These are phyloP conservation scores for Oxystoma pomonae DNA, from an alignment of 2,888 invertebrate species.

Conservation along the genomic window DNA sequence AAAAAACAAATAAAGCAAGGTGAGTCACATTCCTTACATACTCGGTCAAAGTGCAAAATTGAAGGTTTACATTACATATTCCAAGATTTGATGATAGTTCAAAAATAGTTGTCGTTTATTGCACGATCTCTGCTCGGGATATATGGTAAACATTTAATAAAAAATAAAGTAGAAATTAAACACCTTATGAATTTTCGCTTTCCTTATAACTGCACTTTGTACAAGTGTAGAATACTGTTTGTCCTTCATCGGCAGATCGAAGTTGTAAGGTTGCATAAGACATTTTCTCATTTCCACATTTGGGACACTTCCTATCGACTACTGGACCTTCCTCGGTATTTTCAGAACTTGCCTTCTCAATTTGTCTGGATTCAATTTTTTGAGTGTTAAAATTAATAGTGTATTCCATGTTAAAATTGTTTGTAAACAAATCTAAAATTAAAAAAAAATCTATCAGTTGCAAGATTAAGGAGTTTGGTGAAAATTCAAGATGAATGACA, in stretches of 20 bases:
- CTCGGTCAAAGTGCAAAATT: too few relatives aligned
- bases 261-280: slow-evolving; percentile 93
- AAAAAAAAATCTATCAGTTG: too few relatives aligned
- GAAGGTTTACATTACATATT: too few relatives aligned
- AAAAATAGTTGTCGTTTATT: too few relatives aligned
- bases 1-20: too few relatives aligned
- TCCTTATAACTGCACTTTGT: slow-evolving; percentile 82
- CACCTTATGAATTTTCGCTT: slow-evolving; percentile 66
- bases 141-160: too few relatives aligned
- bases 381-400: slow-evolving; percentile 69
- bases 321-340: slow-evolving; percentile 68
- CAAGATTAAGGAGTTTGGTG: too few relatives aligned
- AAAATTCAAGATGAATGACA: too few relatives aligned
- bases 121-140: too few relatives aligned
- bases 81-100: too few relatives aligned
- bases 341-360: slow-evolving; percentile 37
- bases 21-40: too few relatives aligned
- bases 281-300: slow-evolving; percentile 90
- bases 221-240: slow-evolving; percentile 98
- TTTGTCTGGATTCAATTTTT: slow-evolving; percentile 38
- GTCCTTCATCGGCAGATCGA: slow-evolving; percentile 97
- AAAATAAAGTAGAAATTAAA: background rate
- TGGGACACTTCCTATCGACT: slow-evolving; percentile 77
- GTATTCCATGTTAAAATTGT: slow-evolving; percentile 60
- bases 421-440: slow-evolving; percentile 15